phyloP scores from a whole-genome alignment of 2,888 invertebrate genomes.

The Caenorhabditis uteleia region DNA sequence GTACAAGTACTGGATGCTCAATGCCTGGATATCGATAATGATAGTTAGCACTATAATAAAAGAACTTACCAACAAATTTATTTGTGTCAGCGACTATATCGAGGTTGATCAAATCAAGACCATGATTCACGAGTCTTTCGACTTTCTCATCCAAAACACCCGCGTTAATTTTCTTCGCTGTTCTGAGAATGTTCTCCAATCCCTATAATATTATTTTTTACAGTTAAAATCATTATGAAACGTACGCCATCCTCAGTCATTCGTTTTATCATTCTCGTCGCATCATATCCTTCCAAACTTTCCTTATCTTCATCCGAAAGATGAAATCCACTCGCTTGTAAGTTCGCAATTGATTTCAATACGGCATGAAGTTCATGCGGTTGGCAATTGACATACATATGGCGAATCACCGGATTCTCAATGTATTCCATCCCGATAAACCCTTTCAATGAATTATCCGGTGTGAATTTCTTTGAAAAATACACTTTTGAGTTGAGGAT shows the following conservation, averaged over 20 bases:
- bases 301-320: slow-evolving; percentile 8
- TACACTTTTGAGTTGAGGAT: slow-evolving; percentile 18
- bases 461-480: slow-evolving; percentile 24
- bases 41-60: too few species aligned
- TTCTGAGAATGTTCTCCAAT: too few species aligned
- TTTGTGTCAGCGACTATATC: slow-evolving; percentile 18
- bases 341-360: slow-evolving; percentile 12
- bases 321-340: slow-evolving; percentile 16
- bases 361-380: slow-evolving; percentile 13
- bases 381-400: slow-evolving; percentile 24
- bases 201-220: too few species aligned
- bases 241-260: slow-evolving; percentile 5
- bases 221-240: too few species aligned
- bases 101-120: slow-evolving; percentile 14
- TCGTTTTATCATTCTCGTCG: slow-evolving; percentile 3
- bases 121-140: slow-evolving; percentile 8
- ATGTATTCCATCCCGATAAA: slow-evolving; percentile 35
- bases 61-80: slow-evolving; percentile 31
- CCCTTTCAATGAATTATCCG: slow-evolving; percentile 20
- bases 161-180: slow-evolving; percentile 1
- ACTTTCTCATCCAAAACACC: slow-evolving; percentile 11
- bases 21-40: slow-evolving; percentile 17
- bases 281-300: slow-evolving; percentile 11
- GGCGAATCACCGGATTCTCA: slow-evolving; percentile 15
- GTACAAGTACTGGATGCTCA: slow-evolving; percentile 27